Percentiles rank a stretch among this genome's conserved stretches.
Evolutionary conservation across 1,140 invertebrate genomes (phyloP).

Genomic region (Hermetia illucens): DNA sequence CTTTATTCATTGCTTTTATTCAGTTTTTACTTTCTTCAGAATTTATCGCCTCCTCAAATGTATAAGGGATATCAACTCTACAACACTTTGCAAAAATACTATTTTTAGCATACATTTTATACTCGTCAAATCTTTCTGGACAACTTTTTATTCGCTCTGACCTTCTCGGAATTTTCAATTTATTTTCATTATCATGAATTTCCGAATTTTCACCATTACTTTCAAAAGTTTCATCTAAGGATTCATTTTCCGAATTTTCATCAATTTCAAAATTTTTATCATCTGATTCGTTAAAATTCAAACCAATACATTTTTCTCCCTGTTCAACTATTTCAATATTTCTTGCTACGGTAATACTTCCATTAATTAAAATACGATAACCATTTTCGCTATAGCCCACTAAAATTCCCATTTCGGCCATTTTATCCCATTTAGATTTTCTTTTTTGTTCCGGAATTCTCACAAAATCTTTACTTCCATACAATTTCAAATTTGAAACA

Average conservation of each 20-base stretch:
- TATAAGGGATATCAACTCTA: conserved; percentile 17
- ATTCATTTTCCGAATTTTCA: conserved; percentile 12
- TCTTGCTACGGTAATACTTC: conserved; percentile 8
- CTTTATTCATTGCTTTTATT: conserved; percentile 23
- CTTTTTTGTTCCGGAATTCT: conserved; percentile 17
- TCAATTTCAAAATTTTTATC: conserved; percentile 6
- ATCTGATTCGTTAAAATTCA: conserved; percentile 6
- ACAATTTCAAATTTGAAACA: conserved; percentile 19
- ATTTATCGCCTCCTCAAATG: conserved; percentile 18
- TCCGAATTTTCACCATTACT: too few relatives aligned
- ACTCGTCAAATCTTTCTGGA: too few relatives aligned
- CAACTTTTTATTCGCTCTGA: too few relatives aligned
- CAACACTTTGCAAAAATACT: conserved; percentile 22
- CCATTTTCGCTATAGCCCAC: not conserved
- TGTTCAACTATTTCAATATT: conserved; percentile 7
- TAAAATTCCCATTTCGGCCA: conserved; percentile 11
- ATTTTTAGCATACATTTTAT: too few relatives aligned
- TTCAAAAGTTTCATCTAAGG: too few relatives aligned
- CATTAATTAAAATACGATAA: conserved; percentile 6
- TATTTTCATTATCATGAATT: too few relatives aligned
- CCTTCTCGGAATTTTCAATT: too few relatives aligned
- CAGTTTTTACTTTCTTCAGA: conserved; percentile 15
- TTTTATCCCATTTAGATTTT: conserved; percentile 23
- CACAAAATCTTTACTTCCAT: conserved; percentile 18
- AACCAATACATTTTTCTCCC: conserved; percentile 3